A percentile compares a stretch with the other conserved stretches of the same genome.
phyloP scores from a whole-genome alignment of 2,888 invertebrate species.

The Agrotis exclamationis region DNA sequence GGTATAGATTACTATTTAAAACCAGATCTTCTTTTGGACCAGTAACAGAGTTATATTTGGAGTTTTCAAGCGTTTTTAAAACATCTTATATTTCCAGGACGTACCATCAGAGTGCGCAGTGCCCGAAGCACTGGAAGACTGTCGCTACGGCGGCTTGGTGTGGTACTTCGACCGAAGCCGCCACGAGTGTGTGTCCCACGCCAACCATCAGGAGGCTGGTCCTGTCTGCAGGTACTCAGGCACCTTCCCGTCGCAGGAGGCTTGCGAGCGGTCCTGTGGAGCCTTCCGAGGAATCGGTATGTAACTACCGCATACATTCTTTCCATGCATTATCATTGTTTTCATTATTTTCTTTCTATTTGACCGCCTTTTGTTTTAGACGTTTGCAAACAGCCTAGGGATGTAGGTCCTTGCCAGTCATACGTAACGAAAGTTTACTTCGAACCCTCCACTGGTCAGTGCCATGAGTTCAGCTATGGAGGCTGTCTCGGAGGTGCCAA shows the following conservation, averaged over 20 bases:
- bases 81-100: conserved; percentile 41
- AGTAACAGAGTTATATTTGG: not conserved
- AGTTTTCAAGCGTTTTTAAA: conserved; percentile 11
- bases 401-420: conserved; percentile 94
- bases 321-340: too few relatives aligned
- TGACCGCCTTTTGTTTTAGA: conserved; percentile 85
- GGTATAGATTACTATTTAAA: not conserved
- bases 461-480: conserved; percentile 94
- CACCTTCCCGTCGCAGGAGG: conserved; percentile 93
- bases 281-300: conserved; percentile 90
- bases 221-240: conserved; percentile 93
- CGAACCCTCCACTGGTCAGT: conserved; percentile 91
- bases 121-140: conserved; percentile 70
- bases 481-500: conserved; percentile 97
- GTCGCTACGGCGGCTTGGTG: conserved; percentile 72
- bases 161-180: conserved; percentile 84
- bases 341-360: too few relatives aligned
- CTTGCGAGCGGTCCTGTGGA: conserved; percentile 95
- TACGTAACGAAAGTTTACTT: conserved; percentile 93
- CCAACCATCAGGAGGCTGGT: conserved; percentile 85
- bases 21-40: not conserved
- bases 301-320: conserved; percentile 1
- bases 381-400: conserved; percentile 93
- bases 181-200: conserved; percentile 78
- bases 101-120: conserved; percentile 70